Evolutionary conservation across 2,797 vertebrate species (phyloP), one percentile per base, ranked within the genome.

Genomic region (Siniperca scherzeri): DNA sequence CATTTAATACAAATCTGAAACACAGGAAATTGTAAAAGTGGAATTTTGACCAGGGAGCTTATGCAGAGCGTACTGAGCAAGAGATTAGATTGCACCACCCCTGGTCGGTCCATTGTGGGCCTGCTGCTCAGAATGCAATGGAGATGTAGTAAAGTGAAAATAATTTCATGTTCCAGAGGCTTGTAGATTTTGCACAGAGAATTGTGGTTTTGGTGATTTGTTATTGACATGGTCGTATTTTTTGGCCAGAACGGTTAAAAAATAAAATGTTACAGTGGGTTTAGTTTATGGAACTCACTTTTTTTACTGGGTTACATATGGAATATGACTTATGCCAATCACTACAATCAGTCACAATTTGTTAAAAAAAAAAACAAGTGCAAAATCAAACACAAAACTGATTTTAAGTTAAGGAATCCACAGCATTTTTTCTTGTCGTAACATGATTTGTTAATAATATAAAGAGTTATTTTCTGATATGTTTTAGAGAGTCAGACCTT

Each of bases 401-500:
- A 38, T 52, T 13, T 59, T 0, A 4, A 48, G 5, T 53, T 33
- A 44, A 46, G 33, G n/a, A 77, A 27, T 12, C 6, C 7, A n/a
- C 33, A 16, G 7, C 9, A 1, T 19, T 46, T 12, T 38, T 64
- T 48, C 22, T 44, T 30, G 30, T 50, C 36, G 11, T 55, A 17
- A 21, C 16, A 17, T 50, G 6, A 30, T 60, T 9, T 59, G 19
- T 21, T 19, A 40, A 25, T 16, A n/a, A 4, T 30, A 61, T 33
- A 36, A 44, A 66, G 3, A 46, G 7, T 40, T 69, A 14, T 75
- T 40, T 46, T 62, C 1, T 40, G 7, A 11, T 72, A 8, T 61
- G 13, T 52, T 66, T 79, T 9, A 9, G 9, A 75, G 55, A 4
- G 12, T 86, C 67, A 61, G 66, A 44, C 66, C 81, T 72, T 85